A percentile compares a stretch with the other conserved stretches of the same genome.
Evolutionary conservation across 1,140 invertebrate species (phyloP).

Genomic region (Psilanteris sp.): DNA sequence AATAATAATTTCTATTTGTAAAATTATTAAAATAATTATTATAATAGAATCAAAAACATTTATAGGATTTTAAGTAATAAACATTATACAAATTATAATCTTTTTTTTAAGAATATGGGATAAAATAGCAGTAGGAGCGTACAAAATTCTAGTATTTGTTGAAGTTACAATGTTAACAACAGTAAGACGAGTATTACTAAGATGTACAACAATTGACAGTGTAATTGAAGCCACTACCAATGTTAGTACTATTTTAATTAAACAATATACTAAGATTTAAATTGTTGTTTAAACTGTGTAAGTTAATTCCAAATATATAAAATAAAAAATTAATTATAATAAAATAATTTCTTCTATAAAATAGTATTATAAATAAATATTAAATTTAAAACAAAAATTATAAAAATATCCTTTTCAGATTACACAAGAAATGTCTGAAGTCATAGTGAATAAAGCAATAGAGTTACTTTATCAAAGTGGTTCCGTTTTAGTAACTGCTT

Average conservation of each 20-base stretch:
- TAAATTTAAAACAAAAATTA: background rate
- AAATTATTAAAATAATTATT: no score
- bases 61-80: no score
- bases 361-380: background rate
- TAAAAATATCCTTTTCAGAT: conserved; percentile 80
- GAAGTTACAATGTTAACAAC: conserved; percentile 87
- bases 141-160: conserved; percentile 89
- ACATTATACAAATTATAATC: no score
- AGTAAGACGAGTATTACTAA: conserved; percentile 83
- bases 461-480: conserved; percentile 82
- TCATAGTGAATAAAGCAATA: conserved; percentile 88
- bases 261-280: background rate
- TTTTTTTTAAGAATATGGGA: conserved; percentile 96
- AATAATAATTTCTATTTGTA: no score
- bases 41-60: no score
- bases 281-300: no score
- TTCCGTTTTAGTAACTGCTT: conserved; percentile 44
- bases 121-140: conserved; percentile 91
- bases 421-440: conserved; percentile 86
- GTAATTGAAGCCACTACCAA: conserved; percentile 84
- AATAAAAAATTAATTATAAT: no score
- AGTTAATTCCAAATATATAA: no score
- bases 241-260: conserved; percentile 77
- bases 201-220: conserved; percentile 81
- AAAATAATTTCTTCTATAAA: no score